Conservation (phyloP, 1,140 invertebrate species). For the Anoplophora glabripennis region DNA sequence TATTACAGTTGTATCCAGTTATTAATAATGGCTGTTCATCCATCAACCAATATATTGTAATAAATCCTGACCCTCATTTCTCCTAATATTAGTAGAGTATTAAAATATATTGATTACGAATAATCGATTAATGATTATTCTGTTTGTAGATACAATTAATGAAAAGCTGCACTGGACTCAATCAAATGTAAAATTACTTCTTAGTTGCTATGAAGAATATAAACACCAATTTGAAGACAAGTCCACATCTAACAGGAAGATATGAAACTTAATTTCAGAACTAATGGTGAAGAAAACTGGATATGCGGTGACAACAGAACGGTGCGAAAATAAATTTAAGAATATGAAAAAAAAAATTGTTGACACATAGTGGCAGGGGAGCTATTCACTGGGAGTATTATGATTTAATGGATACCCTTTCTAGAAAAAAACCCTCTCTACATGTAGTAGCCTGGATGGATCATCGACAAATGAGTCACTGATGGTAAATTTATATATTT, state of each 20-base stretch:
- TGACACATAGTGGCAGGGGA: neutral
- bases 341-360: conserved; percentile 5
- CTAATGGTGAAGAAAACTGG: neutral
- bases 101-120: too few relatives aligned
- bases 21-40: too few relatives aligned
- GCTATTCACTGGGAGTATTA: neutral
- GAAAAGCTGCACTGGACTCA: neutral
- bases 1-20: too few relatives aligned
- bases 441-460: neutral
- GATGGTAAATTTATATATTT: neutral
- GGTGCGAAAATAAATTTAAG: conserved; percentile 5
- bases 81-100: too few relatives aligned
- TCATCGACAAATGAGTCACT: neutral
- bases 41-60: too few relatives aligned
- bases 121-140: too few relatives aligned
- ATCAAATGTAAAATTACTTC: neutral
- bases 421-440: neutral
- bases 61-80: too few relatives aligned
- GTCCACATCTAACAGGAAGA: neutral
- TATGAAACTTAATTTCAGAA: neutral
- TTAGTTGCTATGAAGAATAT: neutral
- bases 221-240: neutral
- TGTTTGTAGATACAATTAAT: neutral
- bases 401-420: neutral
- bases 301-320: neutral